Conservation (phyloP, 2,113 vertebrate species). For the Ctenomys sociabilis region DNA sequence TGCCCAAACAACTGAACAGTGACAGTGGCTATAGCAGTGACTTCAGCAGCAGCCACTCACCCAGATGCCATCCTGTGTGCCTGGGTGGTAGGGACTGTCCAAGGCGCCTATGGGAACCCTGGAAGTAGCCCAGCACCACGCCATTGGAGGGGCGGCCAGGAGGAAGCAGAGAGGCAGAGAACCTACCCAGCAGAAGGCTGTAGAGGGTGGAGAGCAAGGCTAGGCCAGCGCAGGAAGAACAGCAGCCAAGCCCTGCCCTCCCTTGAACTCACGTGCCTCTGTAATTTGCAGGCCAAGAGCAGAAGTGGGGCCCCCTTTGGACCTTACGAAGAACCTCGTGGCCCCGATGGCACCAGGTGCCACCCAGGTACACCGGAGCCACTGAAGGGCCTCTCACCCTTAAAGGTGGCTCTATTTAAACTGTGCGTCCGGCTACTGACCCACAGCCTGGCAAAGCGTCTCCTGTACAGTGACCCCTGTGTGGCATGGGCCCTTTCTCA, state of each 20-base stretch:
- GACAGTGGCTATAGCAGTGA: neutral
- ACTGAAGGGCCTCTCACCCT: fast-evolving
- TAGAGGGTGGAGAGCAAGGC: too few relatives aligned
- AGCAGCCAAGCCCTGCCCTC: neutral
- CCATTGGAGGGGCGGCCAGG: neutral
- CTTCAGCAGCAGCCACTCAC: fast-evolving
- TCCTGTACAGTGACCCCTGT: fast-evolving
- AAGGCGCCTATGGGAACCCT: too few relatives aligned
- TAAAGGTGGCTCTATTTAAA: fast-evolving
- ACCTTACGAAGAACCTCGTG: neutral
- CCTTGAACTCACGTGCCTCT: too few relatives aligned
- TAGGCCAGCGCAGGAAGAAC: fast-evolving
- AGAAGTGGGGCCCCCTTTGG: neutral
- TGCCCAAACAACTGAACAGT: neutral
- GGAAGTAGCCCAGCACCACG: neutral
- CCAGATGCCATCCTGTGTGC: fast-evolving
- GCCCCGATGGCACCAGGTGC: fast-evolving
- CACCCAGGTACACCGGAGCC: neutral
- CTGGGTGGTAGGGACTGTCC: fast-evolving
- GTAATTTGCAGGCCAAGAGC: neutral
- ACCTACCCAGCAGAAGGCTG: too few relatives aligned
- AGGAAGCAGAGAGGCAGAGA: neutral
- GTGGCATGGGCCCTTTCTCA: fast-evolving
- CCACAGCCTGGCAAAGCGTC: fast-evolving
- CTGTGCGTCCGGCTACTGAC: neutral